Base-by-base conservation (phyloP, 1,140 invertebrate genomes). In the Drosophila nasuta region DNA sequence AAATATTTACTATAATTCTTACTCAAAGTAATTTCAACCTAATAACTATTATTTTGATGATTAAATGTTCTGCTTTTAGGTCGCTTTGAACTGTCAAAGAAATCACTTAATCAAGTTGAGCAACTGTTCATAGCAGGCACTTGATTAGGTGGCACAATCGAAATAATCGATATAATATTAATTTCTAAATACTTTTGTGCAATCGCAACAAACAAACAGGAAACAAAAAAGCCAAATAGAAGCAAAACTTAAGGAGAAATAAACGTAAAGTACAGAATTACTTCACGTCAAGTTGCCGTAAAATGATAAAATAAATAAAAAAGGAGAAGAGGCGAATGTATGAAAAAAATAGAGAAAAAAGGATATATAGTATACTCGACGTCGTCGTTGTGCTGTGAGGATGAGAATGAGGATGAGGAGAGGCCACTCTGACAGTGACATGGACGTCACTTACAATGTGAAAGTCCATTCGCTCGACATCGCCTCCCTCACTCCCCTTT, bases 391-490 rank as follows among this genome's bases (percentile, higher is more conserved):
- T 73, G 56, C 62, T 59, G 65, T 45, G 51, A 66, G 77, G 48
- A 58, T 43, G 51, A 66, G 77, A 45, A 58, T 43, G 51, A 63
- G 77, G 48, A 57, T 54, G 41, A 56, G 20, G 28, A 56, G 30
- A 43, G 58, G 49, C 56, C 51, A 58, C 75, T 77, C 70, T 89
- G 83, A 88, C 85, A 88, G 77, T 88, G 85, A 89, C 85, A 88
- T 64, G 81, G 56, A 81, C 77, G 79, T 88, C 85, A 88, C 85
- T 88, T 88, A 88, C 85, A 89, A 85, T 82, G 81, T 88, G 75
- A 68, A 81, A 82, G 74, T 79, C 68, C 72, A 60, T 67, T 67
- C 59, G 52, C 75, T n/a, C 8, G 35, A 33, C 30, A 33, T 38
- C 35, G 7, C 8, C 0, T 15, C 8, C 35, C 35, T 15, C n/a